These are phyloP conservation scores for Chelonus formosanus DNA, from an alignment of 2,888 invertebrate genomes.

Conservation along the genomic window DNA sequence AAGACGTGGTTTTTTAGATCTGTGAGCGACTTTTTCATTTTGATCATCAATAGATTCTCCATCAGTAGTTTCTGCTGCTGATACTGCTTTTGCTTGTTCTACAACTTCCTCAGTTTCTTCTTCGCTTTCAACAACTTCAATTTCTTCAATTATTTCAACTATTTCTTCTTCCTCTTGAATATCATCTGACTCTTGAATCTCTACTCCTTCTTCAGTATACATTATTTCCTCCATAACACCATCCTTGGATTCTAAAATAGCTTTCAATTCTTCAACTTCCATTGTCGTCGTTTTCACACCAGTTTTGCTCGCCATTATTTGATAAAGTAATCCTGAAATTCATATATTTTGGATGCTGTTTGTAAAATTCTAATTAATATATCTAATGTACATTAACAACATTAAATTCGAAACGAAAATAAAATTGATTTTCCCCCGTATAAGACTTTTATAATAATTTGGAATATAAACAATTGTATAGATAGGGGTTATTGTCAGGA, in stretches of 20 bases:
- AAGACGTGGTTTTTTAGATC: slow-evolving; percentile 6
- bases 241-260: slow-evolving; percentile 26
- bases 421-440: too few species aligned
- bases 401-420: too few species aligned
- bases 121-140: slow-evolving; percentile 51
- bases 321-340: not conserved
- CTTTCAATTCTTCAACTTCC: slow-evolving; percentile 31
- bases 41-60: slow-evolving; percentile 34
- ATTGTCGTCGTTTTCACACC: slow-evolving; percentile 13
- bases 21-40: slow-evolving; percentile 24
- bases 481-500: not conserved
- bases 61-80: slow-evolving; percentile 21
- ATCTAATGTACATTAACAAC: too few species aligned
- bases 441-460: not conserved
- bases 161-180: slow-evolving; percentile 59
- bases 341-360: too few species aligned
- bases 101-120: slow-evolving; percentile 30
- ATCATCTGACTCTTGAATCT: slow-evolving; percentile 44
- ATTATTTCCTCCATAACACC: slow-evolving; percentile 50
- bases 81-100: slow-evolving; percentile 16
- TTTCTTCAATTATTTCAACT: slow-evolving; percentile 53
- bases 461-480: not conserved
- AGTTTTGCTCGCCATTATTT: slow-evolving; percentile 1
- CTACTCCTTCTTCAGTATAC: slow-evolving; percentile 44
- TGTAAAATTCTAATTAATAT: too few species aligned